Conservation (phyloP, 2,888 invertebrate species). For the Drosophila ochracea region DNA sequence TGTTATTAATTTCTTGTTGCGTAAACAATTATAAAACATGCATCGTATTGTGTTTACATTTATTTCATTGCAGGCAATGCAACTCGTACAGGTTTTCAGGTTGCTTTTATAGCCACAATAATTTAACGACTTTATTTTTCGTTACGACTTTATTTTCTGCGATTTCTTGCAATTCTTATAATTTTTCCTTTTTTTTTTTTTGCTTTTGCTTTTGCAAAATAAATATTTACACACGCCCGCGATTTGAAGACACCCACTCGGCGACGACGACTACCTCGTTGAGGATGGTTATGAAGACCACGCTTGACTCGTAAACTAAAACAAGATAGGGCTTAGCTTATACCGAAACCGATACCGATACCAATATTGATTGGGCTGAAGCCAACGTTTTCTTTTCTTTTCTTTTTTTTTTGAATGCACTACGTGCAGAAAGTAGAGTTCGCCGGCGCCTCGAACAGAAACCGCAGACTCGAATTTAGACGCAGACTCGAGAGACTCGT, state of each 20-base stretch:
- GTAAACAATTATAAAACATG: constrained; percentile 70
- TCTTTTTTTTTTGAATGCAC: not conserved
- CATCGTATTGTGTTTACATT: constrained; percentile 55
- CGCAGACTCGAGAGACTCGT: constrained; percentile 26
- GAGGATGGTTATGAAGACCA: constrained; percentile 35
- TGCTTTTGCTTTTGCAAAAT: constrained; percentile 24
- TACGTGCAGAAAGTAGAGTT: constrained; percentile 24
- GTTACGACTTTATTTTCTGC: constrained; percentile 8
- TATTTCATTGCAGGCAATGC: constrained; percentile 28
- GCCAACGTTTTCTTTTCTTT: constrained; percentile 20
- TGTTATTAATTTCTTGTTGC: constrained; percentile 42
- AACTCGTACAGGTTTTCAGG: constrained; percentile 36
- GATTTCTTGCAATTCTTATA: constrained; percentile 3
- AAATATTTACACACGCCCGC: constrained; percentile 60
- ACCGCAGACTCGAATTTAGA: constrained; percentile 16
- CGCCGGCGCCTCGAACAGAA: constrained; percentile 34
- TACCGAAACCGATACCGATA: constrained; percentile 15
- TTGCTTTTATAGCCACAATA: constrained; percentile 43
- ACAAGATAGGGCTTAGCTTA: constrained; percentile 28
- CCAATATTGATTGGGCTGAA: constrained; percentile 16
- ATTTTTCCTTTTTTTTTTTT: constrained; percentile 9
- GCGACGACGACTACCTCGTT: constrained; percentile 29
- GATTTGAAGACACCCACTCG: constrained; percentile 53
- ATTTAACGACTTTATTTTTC: constrained; percentile 61
- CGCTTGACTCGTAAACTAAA: constrained; percentile 42